phyloP scores from a whole-genome alignment of 1,140 invertebrate genomes.

The Ectropis grisescens region DNA sequence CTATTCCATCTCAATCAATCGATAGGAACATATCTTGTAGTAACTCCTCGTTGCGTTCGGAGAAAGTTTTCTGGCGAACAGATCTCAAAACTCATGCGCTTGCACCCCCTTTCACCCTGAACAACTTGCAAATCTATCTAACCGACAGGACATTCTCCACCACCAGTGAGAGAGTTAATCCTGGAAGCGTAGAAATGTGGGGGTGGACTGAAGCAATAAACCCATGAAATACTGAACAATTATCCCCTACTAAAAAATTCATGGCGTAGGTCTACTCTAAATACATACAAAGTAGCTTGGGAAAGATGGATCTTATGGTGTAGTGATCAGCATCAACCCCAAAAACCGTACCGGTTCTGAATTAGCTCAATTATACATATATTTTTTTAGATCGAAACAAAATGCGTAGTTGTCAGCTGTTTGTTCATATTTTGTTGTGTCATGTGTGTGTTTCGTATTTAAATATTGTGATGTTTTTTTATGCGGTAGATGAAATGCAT shows the following conservation, averaged over 20 bases:
- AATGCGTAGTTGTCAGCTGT: too few relatives aligned
- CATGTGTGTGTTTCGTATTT: too few relatives aligned
- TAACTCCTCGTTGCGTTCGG: constrained; percentile 16
- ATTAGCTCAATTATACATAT: too few relatives aligned
- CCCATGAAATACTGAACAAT: constrained; percentile 8
- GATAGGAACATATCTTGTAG: constrained; percentile 4
- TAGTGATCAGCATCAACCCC: constrained; percentile 1
- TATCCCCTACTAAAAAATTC: constrained; percentile 7
- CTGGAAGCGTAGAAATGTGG: constrained; percentile 24
- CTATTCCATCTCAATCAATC: constrained; percentile 9
- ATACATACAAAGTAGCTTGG: constrained; percentile 15
- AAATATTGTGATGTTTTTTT: too few relatives aligned
- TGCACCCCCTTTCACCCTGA: constrained; percentile 11
- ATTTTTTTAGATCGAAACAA: too few relatives aligned
- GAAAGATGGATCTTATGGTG: constrained; percentile 12
- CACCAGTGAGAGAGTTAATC: constrained; percentile 8
- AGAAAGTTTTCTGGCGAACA: constrained; percentile 17
- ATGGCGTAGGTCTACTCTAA: constrained; percentile 14
- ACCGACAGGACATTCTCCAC: constrained; percentile 12
- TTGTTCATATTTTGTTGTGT: too few relatives aligned
- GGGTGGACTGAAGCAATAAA: constrained; percentile 11
- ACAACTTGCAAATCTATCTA: constrained; percentile 10
- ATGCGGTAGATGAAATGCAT: too few relatives aligned
- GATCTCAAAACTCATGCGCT: constrained; percentile 16
- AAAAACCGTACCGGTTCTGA: too few relatives aligned